Evolutionary conservation across 1,140 invertebrate species (phyloP), one percentile per base, ranked within the genome.

Genomic region (Latrodectus geometricus): DNA sequence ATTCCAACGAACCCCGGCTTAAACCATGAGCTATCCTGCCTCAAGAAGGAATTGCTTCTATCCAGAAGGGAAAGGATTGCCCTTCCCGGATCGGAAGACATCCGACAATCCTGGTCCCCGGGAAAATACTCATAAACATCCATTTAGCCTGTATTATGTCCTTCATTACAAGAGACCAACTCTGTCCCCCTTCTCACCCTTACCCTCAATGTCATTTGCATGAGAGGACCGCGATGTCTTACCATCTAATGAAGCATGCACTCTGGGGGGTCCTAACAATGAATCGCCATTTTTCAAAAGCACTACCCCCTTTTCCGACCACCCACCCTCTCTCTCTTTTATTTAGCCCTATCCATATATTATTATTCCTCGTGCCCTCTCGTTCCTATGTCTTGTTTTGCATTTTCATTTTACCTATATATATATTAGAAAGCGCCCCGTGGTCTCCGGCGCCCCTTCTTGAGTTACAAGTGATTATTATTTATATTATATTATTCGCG

Each of bases 401-500:
- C 78, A 80, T 80, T 78, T 80, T 80, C 74, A 80, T 80, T 80
- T 80, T 70, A 80, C 78, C 78, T 80, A 80, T 12, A 50, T 35
- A n/a, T n/a, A 54, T 68, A 80, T 68, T 70, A 69, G 56, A 15
- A 48, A 17, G 66, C 50, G 56, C 15, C 78, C 78, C 78, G 49
- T n/a, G n/a, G 78, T 20, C 66, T 21, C n/a, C n/a, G 52, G 21
- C 54, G 17, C 8, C 78, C 78, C 65, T 80, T 70, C 78, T 80
- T 70, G 78, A 80, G 78, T 80, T 70, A 70, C 78, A 70, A 80
- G 78, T 70, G 78, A 80, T 80, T 80, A 80, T 80, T 80, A 80
- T 80, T 80, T 80, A 80, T 80, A 80, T 52, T 52, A 68, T 49
- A 35, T 61, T 54, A 35, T 61, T 61, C 54, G 54, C 11, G 54